Base-by-base conservation (phyloP, 2,113 vertebrate genomes). In the Neogobius melanostomus region DNA sequence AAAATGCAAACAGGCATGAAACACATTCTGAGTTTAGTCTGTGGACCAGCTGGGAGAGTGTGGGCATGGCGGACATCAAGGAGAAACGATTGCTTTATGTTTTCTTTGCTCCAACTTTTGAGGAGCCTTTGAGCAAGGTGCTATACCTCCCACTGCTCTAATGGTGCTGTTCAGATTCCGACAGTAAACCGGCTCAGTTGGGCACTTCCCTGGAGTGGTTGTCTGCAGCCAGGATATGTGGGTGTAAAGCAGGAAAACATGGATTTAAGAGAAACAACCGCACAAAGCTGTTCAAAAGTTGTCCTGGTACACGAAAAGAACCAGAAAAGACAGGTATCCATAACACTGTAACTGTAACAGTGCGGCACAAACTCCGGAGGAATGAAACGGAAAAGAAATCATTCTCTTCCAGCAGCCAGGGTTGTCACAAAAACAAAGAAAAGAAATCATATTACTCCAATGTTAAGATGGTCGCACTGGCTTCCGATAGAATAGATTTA, bases 1-100 rank as follows among this genome's bases (percentile, higher is more conserved):
- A 43, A 15, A 59, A 11, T 59, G 56, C 56, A 79, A 60, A 76
- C 44, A 64, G 51, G 66, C 15, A 79, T 77, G 68, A 85, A 75
- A 87, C 82, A 82, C 72, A 71, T 82, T 86, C 81, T 75, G 69
- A 68, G 84, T 88, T 87, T 84, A 84, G 82, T 84, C 68, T 80
- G n/a, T 62, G 78, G 73, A 80, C 77, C 83, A 87, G 80, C 50
- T 71, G 77, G 83, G 79, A 81, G 82, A 85, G 85, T 78, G 75
- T 81, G 69, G 68, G 71, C 82, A 82, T 45, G 36, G 77, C 68
- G 53, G 66, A 87, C 72, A 79, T 71, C 63, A 79, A 77, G 78
- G 78, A 87, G 71, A 82, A 82, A 85, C 69, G 68, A 88, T 82
- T 83, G 74, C 72, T 71, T 64, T 3, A 81, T 61, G 14, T 61